Base-by-base conservation (phyloP, 23 tunicate species). In the Ciona savignyi region DNA sequence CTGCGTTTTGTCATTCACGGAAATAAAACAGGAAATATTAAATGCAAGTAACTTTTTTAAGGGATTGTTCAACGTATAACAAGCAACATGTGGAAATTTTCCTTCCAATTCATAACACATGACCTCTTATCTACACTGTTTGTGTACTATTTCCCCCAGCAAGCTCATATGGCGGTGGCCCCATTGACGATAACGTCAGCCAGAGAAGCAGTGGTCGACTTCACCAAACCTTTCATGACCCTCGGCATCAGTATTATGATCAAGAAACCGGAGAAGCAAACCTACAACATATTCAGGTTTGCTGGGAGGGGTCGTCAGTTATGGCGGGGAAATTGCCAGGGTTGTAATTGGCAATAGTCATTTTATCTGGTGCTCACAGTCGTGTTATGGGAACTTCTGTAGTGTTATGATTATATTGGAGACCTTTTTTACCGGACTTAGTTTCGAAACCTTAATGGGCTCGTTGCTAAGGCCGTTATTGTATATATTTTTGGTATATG, bases 111-210 rank as follows among this genome's bases (percentile, higher is more conserved):
- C 70, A 76, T 83, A 77, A 51, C 80, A 1, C 75, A 70, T 20
- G 88, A 82, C 6, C 71, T 80, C 77, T 71, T 77, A 24, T 35
- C 72, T 64, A 80, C 72, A 77, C 71, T 80, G 15, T 71, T 71
- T 33, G 72, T 71, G 51, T 42, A 42, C 56, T 6, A 9, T 42
- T 9, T 15, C 9, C 15, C 56, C 56, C 83, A 81, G 86, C 63
- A 77, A 48, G 90, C 90, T 2, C 74, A 84, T 56, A 72, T 84
- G 77, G 90, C 90, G 9, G 77, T 84, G 1, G 90, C 82, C n/a
- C 82, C 90, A 0, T 60, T 84, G 23, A 84, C 90, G 29, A 84
- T 84, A 22, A 84, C 82, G 23, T 84, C 81, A 32, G 78, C 74
- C 9, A 60, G 90, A 69, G 90, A 84, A 51, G 78, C 81, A 30